Evolutionary conservation across 1,140 invertebrate genomes (phyloP), one percentile per base, ranked within the genome.

Genomic region (Battus philenor): DNA sequence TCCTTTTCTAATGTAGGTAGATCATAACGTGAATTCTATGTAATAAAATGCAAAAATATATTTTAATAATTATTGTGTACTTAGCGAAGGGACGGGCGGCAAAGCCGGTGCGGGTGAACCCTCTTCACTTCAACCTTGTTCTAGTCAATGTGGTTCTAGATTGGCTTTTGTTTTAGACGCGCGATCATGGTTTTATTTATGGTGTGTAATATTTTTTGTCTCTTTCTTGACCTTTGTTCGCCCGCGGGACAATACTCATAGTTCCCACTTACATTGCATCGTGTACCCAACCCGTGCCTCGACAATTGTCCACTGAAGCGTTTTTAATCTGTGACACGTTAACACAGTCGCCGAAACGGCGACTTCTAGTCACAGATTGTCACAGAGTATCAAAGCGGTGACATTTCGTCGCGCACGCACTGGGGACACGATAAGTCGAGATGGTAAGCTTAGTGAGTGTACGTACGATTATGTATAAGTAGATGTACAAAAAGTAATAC

Each of bases 401-500:
- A 45, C 15, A 11, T 4, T 11, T 15, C 7, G 12, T 16, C 12
- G 50, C 47, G 58, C 69, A 61, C 79, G 72, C 61, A 41, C 71
- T 77, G 78, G 70, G 76, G 73, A 74, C 64, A 45, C 74, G 62
- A 73, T 69, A 54, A 38, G 59, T 59, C 62, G 67, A 68, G 68
- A 63, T 60, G 69, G 62, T 64, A 81, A 81, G 81, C 81, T 85
- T 85, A 82, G 73, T 82, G 68, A 70, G 71, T 82, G 81, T 81
- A 84, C 75, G 80, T 84, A 85, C 73, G 81, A 68, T 78, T 82
- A 84, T 63, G 74, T 84, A 80, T 85, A 85, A 85, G 81, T 85
- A 85, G 81, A 85, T 85, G 81, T 85, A 85, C 78, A 85, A 85
- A 79, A 85, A 85, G 71, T 85, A 85, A 82, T 81, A 82, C 78